phyloP scores from a whole-genome alignment of 2,113 vertebrate species.

The Pipra filicauda region DNA sequence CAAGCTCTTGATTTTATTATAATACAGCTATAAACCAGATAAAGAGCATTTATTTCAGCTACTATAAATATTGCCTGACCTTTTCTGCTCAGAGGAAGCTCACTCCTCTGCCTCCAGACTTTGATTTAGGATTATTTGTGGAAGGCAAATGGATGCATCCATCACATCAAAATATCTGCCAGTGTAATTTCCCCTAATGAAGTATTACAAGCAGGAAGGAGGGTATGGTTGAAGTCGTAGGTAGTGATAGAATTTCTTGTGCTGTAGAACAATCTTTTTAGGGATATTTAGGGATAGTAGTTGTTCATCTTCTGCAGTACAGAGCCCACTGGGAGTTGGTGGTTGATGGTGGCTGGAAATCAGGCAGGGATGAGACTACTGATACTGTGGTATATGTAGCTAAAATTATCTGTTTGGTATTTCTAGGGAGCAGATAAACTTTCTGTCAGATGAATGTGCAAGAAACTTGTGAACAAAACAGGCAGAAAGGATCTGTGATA shows the following conservation, averaged over 20 bases:
- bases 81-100: conserved; percentile 37
- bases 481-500: background rate
- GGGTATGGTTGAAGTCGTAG: background rate
- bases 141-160: conserved; percentile 18
- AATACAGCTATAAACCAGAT: conserved; percentile 38
- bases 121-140: conserved; percentile 49
- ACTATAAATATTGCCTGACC: conserved; percentile 47
- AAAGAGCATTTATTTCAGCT: conserved; percentile 14
- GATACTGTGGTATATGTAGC: background rate
- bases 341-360: background rate
- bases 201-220: background rate
- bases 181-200: background rate
- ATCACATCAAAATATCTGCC: background rate
- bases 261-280: background rate
- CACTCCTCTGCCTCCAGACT: background rate
- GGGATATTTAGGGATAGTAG: background rate
- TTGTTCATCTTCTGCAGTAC: background rate
- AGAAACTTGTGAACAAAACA: background rate
- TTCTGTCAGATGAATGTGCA: no score
- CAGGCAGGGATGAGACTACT: background rate
- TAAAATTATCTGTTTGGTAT: background rate
- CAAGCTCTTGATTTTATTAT: conserved; percentile 27
- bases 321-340: background rate
- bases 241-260: background rate
- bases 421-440: background rate